A percentile compares a stretch with the other conserved stretches of the same genome.
phyloP scores from a whole-genome alignment of 2,113 vertebrate species.

The Rhegmatorhina hoffmannsi region DNA sequence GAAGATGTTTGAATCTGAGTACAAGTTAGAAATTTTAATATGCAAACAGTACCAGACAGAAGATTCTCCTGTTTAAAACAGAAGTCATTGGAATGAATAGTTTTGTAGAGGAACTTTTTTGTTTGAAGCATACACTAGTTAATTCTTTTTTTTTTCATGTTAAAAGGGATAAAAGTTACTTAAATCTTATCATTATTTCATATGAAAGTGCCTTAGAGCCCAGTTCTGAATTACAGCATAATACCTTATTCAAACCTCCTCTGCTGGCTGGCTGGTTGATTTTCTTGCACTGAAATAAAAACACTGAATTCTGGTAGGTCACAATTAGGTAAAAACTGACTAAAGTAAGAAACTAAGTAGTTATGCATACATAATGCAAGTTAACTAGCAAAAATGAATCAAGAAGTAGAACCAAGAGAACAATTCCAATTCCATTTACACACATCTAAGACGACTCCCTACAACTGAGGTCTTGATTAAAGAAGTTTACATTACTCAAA shows the following conservation, averaged over 20 bases:
- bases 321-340: not conserved
- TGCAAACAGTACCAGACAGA: not conserved
- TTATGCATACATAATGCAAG: not conserved
- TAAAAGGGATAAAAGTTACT: not conserved
- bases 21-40: not conserved
- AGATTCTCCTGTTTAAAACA: not conserved
- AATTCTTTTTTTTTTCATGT: not conserved
- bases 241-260: not conserved
- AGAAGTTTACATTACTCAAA: not conserved
- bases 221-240: not conserved
- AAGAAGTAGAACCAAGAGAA: not conserved
- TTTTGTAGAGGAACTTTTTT: not conserved
- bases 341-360: not conserved
- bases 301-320: not conserved
- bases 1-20: conserved; percentile 48
- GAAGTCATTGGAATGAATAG: not conserved
- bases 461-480: not conserved
- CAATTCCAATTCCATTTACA: not conserved
- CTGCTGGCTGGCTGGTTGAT: not conserved
- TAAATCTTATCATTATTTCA: not conserved
- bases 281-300: not conserved
- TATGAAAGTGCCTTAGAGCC: not conserved
- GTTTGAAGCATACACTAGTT: not conserved
- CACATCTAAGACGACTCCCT: not conserved
- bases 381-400: not conserved